Percentiles rank a stretch among this genome's conserved stretches.
Evolutionary conservation across 2,113 vertebrate species (phyloP).

Genomic region (Periophthalmus modestus): DNA sequence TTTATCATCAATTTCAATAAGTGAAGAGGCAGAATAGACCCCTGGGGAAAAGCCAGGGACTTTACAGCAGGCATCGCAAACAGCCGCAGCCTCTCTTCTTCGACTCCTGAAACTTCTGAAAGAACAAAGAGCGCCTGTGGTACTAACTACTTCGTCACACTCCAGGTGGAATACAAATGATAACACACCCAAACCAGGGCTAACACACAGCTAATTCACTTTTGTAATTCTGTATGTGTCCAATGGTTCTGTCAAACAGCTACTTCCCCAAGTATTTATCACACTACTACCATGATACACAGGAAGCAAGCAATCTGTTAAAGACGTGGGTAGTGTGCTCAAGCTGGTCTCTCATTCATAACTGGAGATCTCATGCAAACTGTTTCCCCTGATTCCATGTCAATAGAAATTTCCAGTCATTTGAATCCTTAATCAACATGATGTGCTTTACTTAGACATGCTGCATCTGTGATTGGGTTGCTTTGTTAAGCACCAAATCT

Average conservation of each 20-base stretch:
- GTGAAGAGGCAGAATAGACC: constrained; percentile 18
- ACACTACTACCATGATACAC: neutral
- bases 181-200: constrained; percentile 11
- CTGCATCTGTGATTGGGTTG: neutral
- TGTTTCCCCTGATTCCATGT: neutral
- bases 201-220: neutral
- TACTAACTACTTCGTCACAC: constrained; percentile 3
- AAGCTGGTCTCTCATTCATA: constrained; percentile 22
- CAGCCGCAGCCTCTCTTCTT: constrained; percentile 19
- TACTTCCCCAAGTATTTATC: constrained; percentile 2
- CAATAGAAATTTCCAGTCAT: neutral
- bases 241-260: constrained; percentile 5
- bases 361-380: neutral
- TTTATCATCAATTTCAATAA: constrained; percentile 13
- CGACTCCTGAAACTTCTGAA: constrained; percentile 14
- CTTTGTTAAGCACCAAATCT: neutral
- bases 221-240: constrained; percentile 35
- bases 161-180: constrained; percentile 40
- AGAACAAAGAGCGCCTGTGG: constrained; percentile 37
- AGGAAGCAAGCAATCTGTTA: constrained; percentile 20
- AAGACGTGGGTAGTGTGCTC: neutral
- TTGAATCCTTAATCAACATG: neutral
- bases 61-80: constrained; percentile 53
- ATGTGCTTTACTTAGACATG: neutral
- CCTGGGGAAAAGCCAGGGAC: constrained; percentile 23